phyloP scores from a whole-genome alignment of 2,797 vertebrate species.

The Clamator glandarius region DNA sequence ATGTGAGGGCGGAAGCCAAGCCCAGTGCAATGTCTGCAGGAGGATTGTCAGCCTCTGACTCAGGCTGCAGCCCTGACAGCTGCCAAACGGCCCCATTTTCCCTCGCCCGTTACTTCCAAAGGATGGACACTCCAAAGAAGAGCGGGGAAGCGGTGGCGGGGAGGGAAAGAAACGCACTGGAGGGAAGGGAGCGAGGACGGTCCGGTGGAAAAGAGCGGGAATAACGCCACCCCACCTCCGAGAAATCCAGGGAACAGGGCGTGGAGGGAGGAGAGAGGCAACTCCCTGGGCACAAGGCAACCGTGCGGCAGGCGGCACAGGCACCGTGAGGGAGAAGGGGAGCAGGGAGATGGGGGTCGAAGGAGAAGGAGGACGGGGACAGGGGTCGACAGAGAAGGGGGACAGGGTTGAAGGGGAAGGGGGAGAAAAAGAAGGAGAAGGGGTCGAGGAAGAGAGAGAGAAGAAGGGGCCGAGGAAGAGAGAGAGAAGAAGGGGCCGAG shows the following conservation, averaged over 20 bases:
- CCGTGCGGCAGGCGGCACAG: not conserved
- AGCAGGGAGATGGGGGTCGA: too few species aligned
- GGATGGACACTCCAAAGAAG: not conserved
- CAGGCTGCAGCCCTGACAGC: constrained; percentile 77
- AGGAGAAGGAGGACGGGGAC: too few species aligned
- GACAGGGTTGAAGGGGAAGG: too few species aligned
- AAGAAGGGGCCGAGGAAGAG: too few species aligned
- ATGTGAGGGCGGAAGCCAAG: constrained; percentile 74
- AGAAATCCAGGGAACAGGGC: not conserved
- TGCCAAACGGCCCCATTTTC: constrained; percentile 47
- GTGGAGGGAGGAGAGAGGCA: not conserved
- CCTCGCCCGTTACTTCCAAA: constrained; percentile 64
- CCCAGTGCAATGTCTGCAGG: constrained; percentile 64
- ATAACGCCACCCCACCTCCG: not conserved
- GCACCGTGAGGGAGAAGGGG: not conserved
- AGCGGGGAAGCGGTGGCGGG: accelerated
- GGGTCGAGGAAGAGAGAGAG: too few species aligned
- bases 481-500: too few species aligned
- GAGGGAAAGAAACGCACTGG: too few species aligned
- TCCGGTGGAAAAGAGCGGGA: not conserved
- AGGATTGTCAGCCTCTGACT: constrained; percentile 67
- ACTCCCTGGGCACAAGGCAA: not conserved
- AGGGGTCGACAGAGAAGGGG: too few species aligned
- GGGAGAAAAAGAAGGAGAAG: too few species aligned
- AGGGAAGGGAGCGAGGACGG: not conserved